phyloP scores from a whole-genome alignment of 2,113 vertebrate species.

The Corvus cornix region DNA sequence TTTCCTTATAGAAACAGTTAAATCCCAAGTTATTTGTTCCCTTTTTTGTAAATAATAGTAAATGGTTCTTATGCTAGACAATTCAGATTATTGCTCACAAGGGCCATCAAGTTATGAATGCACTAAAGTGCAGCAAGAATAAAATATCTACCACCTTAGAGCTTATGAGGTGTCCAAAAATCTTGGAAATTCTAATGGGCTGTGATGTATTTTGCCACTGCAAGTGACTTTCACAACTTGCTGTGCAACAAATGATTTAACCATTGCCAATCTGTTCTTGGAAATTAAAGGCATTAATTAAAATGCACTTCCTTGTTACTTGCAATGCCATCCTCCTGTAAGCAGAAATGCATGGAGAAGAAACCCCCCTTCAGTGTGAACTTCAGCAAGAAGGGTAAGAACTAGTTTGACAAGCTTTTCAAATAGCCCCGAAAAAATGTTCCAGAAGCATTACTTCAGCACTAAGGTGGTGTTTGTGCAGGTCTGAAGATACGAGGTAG shows the following conservation, averaged over 20 bases:
- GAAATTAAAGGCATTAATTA: constrained; percentile 1
- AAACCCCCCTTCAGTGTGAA: not conserved
- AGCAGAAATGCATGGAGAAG: not conserved
- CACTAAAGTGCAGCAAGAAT: constrained; percentile 47
- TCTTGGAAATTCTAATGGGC: constrained; percentile 9
- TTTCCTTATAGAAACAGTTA: constrained; percentile 24
- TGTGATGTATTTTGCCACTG: constrained; percentile 53
- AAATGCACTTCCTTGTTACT: not conserved
- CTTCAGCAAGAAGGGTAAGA: not conserved
- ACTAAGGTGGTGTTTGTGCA: not conserved
- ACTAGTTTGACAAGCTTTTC: not conserved
- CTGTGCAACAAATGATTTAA: constrained; percentile 41
- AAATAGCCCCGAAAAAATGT: rapidly evolving
- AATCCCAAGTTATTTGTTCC: constrained; percentile 29
- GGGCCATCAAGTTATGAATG: constrained; percentile 39
- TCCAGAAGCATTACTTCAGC: not conserved
- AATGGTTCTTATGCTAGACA: constrained; percentile 46
- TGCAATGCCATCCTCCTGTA: not conserved
- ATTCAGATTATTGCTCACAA: constrained; percentile 62
- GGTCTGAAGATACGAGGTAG: not conserved
- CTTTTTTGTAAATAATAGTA: constrained; percentile 39
- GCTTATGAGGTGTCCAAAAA: constrained; percentile 39
- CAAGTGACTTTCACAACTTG: constrained; percentile 64
- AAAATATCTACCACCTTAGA: constrained; percentile 1
- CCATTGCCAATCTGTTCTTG: not conserved